A percentile compares a stretch with the other conserved stretches of the same genome.
Evolutionary conservation across 2,797 vertebrate genomes (phyloP).

Genomic region (Mycteria americana): DNA sequence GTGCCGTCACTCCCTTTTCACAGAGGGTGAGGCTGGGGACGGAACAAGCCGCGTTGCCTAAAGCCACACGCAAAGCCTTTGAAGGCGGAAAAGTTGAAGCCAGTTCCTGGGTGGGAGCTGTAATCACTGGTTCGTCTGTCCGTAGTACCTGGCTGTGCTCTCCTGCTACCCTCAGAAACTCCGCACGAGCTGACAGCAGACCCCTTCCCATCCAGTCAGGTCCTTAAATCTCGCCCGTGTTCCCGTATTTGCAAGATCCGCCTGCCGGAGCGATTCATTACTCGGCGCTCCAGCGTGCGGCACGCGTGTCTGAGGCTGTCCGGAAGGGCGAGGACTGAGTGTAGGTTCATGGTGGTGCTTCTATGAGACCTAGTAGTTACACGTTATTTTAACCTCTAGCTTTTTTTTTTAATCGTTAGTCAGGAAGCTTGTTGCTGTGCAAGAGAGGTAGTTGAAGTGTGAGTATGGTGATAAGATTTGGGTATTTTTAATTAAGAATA

Average conservation of each 20-base stretch:
- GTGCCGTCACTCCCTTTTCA: not conserved
- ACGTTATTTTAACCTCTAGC: not conserved
- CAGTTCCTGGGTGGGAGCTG: not conserved
- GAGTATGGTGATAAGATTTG: not conserved
- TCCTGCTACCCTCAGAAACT: not conserved
- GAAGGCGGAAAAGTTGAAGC: not conserved
- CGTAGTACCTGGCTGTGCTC: fast-evolving
- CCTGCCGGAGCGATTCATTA: not conserved
- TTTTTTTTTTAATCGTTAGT: not conserved
- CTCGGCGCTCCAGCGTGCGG: not conserved
- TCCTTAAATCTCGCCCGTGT: not conserved
- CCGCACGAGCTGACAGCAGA: not conserved
- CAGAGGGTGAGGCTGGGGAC: not conserved
- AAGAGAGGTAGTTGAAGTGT: not conserved
- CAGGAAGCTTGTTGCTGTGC: not conserved
- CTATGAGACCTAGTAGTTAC: not conserved
- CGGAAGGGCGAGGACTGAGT: not conserved
- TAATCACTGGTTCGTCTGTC: not conserved
- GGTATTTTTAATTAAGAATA: not conserved
- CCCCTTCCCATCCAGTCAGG: not conserved
- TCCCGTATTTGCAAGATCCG: not conserved
- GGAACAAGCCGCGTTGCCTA: not conserved
- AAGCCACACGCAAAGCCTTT: not conserved
- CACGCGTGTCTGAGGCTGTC: fast-evolving
- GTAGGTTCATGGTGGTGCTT: not conserved